Conservation (phyloP, 2,797 vertebrate species). For the Phataginus tricuspis region DNA sequence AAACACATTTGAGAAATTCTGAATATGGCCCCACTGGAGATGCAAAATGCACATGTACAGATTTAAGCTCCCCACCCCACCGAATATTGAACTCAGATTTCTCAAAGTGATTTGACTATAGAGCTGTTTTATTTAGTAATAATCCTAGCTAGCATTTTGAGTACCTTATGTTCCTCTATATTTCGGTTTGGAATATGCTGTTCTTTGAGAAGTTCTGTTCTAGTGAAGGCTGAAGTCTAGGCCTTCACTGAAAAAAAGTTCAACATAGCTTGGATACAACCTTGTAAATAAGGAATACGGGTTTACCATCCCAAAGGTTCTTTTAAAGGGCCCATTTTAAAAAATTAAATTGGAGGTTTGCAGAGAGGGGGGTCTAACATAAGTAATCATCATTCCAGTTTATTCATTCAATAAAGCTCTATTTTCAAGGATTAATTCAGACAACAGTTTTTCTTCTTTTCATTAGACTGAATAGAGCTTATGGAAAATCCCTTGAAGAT, state of each 20-base stretch:
- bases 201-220: background rate
- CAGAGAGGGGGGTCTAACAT: background rate
- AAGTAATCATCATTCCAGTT: background rate
- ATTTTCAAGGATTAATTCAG: slow-evolving; percentile 43
- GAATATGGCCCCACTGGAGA: background rate
- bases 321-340: background rate
- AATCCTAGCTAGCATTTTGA: background rate
- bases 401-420: background rate
- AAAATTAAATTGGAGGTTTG: background rate
- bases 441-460: background rate
- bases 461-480: background rate
- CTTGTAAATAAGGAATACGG: background rate
- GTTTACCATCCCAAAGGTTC: background rate
- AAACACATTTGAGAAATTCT: background rate
- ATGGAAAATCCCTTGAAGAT: slow-evolving; percentile 44
- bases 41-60: background rate
- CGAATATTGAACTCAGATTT: background rate
- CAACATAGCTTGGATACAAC: background rate
- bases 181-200: background rate
- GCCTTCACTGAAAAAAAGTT: background rate
- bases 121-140: slow-evolving; percentile 6
- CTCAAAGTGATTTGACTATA: background rate
- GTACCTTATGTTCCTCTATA: background rate
- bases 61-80: background rate
- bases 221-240: background rate